Percentiles rank a stretch among this genome's conserved stretches.
Conservation (phyloP, 2,797 vertebrate species). For the Synaphobranchus kaupii region DNA sequence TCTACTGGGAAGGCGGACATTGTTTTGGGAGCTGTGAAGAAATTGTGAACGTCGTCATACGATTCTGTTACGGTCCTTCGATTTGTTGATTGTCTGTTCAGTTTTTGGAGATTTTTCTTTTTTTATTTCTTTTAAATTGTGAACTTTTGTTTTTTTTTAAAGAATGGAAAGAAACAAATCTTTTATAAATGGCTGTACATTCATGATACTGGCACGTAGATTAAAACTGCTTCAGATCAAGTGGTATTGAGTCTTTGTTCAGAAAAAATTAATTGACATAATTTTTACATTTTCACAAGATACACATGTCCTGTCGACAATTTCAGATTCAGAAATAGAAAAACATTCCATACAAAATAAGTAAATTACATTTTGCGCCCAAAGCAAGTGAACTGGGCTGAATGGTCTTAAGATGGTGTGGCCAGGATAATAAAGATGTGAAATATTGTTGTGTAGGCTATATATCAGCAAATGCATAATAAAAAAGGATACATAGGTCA, state of each 20-base stretch:
- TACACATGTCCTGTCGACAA: neutral
- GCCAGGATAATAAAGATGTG: too few species aligned
- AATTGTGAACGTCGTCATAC: neutral
- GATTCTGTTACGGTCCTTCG: neutral
- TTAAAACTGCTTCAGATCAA: slow-evolving; percentile 31
- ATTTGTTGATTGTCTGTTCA: neutral
- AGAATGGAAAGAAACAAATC: neutral
- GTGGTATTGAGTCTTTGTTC: neutral
- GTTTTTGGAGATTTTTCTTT: neutral
- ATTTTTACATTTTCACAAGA: neutral
- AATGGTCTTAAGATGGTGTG: too few species aligned
- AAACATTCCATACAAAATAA: too few species aligned
- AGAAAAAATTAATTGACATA: neutral
- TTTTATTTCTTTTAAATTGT: neutral
- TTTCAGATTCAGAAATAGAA: too few species aligned
- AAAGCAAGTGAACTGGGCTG: too few species aligned
- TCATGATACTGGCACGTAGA: slow-evolving; percentile 42
- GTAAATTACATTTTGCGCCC: too few species aligned
- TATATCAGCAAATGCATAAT: too few species aligned
- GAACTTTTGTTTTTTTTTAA: slow-evolving; percentile 14
- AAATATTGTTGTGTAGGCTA: too few species aligned
- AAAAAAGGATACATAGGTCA: too few species aligned
- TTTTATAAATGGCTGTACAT: slow-evolving; percentile 51
- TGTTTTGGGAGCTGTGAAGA: neutral
- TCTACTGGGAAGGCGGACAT: neutral